Base-by-base conservation (phyloP, 1,140 invertebrate species). In the Delia radicum region DNA sequence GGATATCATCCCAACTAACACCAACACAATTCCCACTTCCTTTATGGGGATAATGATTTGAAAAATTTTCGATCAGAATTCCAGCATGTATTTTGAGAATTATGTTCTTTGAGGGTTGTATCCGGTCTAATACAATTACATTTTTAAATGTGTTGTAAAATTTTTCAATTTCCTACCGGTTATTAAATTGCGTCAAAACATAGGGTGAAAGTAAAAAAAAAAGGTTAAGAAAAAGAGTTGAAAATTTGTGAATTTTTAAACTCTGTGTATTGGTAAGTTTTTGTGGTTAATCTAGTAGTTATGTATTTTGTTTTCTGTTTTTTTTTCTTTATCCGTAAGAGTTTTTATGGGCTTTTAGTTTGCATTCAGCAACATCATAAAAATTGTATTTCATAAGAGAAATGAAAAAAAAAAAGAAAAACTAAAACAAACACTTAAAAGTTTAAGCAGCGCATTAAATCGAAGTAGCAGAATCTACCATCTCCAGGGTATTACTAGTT, bases 351-450 rank as follows among this genome's bases (percentile, higher is more conserved):
- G 62, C 29, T 65, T 65, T 65, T 65, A 65, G 62, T 28, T 65
- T 27, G 29, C 37, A 42, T 10, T 15, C 6, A 15, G 26, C 62
- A 65, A 65, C 62, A 65, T 65, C 28, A 29, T 65, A 65, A 29
- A 65, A 65, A 65, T 29, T 63, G 24, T 65, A 65, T 65, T 13
- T 29, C 7, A 65, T n/a, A 65, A 65, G 26, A 42, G 37, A 10
- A 42, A 42, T 15, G n/a, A 37, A 3, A 3, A 37, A 8, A 37
- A 42, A 3, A 42, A 42, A 42, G n/a, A 15, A 1, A 31, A 65
- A 65, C 27, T 29, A 65, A 29, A 65, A 63, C 61, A 65, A 61
- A 65, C 62, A 65, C 62, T 65, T 65, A 65, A 65, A 65, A 65
- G 26, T 65, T 65, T 65, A 65, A 65, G 62, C 62, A 65, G 62